A percentile compares a stretch with the other conserved stretches of the same genome.
These are phyloP conservation scores for Maccullochella peelii DNA, from an alignment of 2,113 vertebrate genomes.

Conservation along the genomic window DNA sequence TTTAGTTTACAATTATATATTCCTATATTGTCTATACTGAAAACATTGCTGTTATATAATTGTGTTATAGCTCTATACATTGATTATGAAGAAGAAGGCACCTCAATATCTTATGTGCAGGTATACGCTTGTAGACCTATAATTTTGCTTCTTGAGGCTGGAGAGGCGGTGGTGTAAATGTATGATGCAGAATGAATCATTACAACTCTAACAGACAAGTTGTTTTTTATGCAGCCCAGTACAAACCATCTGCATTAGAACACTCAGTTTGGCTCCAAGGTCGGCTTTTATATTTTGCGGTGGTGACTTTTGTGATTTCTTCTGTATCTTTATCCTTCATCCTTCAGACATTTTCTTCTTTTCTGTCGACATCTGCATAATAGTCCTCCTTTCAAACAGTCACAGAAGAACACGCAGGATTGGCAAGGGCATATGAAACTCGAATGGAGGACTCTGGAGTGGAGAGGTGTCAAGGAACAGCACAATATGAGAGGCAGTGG, in stretches of 20 bases:
- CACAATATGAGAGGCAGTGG: background rate
- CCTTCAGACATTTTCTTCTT: slow-evolving; percentile 27
- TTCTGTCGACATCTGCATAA: slow-evolving; percentile 15
- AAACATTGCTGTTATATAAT: background rate
- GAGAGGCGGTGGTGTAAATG: background rate
- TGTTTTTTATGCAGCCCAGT: slow-evolving; percentile 10
- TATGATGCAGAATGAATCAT: slow-evolving; percentile 21
- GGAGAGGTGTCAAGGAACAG: slow-evolving; percentile 17
- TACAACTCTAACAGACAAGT: background rate
- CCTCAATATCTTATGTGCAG: background rate
- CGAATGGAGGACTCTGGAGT: slow-evolving; percentile 13
- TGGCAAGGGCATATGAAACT: slow-evolving; percentile 25
- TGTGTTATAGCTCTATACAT: background rate
- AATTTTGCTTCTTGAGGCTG: background rate
- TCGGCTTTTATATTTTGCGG: slow-evolving; percentile 26
- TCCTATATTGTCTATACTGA: background rate
- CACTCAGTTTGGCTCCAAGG: slow-evolving; percentile 35
- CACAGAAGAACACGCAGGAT: slow-evolving; percentile 15
- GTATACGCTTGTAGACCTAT: background rate
- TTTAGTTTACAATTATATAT: background rate
- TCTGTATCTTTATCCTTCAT: slow-evolving; percentile 28
- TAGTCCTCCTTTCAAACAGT: slow-evolving; percentile 23
- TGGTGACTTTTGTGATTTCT: slow-evolving; percentile 22
- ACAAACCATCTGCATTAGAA: slow-evolving; percentile 20
- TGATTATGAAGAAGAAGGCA: background rate